A percentile compares a stretch with the other conserved stretches of the same genome.
phyloP scores from a whole-genome alignment of 2,113 vertebrate genomes.

The Austrofundulus limnaeus region DNA sequence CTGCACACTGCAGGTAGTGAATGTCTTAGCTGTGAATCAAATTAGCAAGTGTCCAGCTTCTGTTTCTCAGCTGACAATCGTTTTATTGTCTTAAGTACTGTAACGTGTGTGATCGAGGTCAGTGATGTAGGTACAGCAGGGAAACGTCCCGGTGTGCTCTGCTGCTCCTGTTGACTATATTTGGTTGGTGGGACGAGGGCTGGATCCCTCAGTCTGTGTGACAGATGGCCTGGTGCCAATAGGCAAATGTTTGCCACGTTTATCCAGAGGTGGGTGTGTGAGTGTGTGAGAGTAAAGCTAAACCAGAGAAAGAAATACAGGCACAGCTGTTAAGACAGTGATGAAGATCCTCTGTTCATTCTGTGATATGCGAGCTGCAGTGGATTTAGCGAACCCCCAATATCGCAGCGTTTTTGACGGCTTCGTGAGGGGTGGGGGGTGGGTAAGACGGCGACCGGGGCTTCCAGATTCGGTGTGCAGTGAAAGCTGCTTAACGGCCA shows the following conservation, averaged over 20 bases:
- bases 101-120: constrained; percentile 41
- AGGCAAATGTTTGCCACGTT: constrained; percentile 70
- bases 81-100: constrained; percentile 32
- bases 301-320: constrained; percentile 17
- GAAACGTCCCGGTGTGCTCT: constrained; percentile 54
- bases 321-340: constrained; percentile 33
- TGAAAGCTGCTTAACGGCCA: constrained; percentile 81
- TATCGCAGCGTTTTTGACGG: constrained; percentile 28
- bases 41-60: background rate
- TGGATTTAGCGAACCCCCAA: constrained; percentile 1
- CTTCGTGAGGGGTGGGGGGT: constrained; percentile 48
- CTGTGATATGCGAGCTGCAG: constrained; percentile 32
- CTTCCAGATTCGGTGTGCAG: constrained; percentile 60
- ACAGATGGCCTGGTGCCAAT: constrained; percentile 77
- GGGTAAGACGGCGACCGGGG: constrained; percentile 50
- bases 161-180: constrained; percentile 80
- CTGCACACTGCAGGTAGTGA: constrained; percentile 2
- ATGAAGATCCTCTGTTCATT: constrained; percentile 37
- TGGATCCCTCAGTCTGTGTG: constrained; percentile 72
- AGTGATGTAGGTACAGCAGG: constrained; percentile 34
- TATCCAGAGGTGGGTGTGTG: constrained; percentile 62
- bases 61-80: background rate
- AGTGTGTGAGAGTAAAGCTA: background rate
- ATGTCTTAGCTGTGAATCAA: constrained; percentile 3
- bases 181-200: constrained; percentile 75